These are phyloP conservation scores for Phylloscopus whistleri DNA, from an alignment of 2,113 vertebrate genomes.

Conservation along the genomic window DNA sequence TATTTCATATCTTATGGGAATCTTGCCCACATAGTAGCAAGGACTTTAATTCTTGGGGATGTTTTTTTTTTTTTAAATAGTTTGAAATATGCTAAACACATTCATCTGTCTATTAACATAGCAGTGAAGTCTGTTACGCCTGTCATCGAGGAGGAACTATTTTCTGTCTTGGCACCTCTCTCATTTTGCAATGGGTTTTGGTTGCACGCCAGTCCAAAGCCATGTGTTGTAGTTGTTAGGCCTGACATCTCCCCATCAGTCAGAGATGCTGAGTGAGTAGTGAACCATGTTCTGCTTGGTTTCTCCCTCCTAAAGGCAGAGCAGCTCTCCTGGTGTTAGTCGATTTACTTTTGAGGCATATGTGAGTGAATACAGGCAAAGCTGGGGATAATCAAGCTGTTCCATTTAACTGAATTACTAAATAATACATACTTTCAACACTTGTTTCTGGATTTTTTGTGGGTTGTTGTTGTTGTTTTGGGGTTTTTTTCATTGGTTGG, in stretches of 20 bases:
- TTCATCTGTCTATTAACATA: background rate
- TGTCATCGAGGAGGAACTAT: background rate
- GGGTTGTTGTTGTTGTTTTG: no score
- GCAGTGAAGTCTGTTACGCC: background rate
- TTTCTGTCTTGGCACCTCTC: background rate
- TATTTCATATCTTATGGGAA: background rate
- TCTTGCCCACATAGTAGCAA: background rate
- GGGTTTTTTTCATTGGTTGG: no score
- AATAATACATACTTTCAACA: background rate
- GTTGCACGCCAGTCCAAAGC: background rate
- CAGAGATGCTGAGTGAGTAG: background rate
- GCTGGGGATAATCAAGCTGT: background rate
- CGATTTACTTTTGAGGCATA: background rate
- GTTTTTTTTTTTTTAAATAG: background rate
- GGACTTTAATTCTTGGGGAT: background rate
- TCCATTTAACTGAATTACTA: background rate
- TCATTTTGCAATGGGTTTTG: background rate
- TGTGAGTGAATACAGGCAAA: background rate
- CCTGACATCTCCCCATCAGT: background rate
- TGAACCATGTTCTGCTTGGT: background rate
- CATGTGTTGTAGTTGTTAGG: background rate
- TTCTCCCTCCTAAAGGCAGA: background rate
- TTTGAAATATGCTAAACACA: background rate
- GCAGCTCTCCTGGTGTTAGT: background rate
- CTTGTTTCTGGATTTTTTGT: background rate